These are phyloP conservation scores for Oreochromis mossambicus DNA, from an alignment of 2,797 vertebrate genomes.

Conservation along the genomic window DNA sequence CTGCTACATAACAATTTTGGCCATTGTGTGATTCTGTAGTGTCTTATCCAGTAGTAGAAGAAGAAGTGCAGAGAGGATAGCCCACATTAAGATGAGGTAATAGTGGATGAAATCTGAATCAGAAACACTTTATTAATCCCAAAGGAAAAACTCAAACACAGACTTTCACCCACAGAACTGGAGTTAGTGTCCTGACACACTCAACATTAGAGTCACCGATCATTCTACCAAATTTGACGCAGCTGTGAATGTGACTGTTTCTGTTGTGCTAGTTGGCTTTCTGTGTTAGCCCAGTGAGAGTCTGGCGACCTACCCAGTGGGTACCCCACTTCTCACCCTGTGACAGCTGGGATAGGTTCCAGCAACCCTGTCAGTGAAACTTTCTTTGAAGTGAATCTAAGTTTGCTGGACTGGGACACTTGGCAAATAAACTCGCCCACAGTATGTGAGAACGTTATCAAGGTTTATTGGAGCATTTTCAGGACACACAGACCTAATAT, in stretches of 20 bases:
- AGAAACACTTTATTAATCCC: neutral
- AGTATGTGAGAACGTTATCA: neutral
- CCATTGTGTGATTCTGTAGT: neutral
- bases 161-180: neutral
- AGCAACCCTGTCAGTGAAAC: neutral
- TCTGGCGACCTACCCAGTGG: neutral
- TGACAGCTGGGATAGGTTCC: neutral
- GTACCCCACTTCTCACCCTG: neutral
- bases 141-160: neutral
- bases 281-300: neutral
- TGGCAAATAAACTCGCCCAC: neutral
- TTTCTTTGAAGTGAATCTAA: neutral
- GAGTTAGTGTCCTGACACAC: neutral
- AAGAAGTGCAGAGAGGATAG: neutral
- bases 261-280: neutral
- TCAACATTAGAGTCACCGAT: neutral
- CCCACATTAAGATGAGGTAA: neutral
- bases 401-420: neutral
- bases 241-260: neutral
- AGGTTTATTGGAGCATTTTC: neutral
- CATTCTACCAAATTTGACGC: neutral
- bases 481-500: rapidly evolving
- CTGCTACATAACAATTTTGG: neutral
- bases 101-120: neutral
- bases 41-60: neutral